Percentiles rank a stretch among this genome's conserved stretches.
Conservation (phyloP, 2,113 vertebrate species). For the Pseudorasbora parva region DNA sequence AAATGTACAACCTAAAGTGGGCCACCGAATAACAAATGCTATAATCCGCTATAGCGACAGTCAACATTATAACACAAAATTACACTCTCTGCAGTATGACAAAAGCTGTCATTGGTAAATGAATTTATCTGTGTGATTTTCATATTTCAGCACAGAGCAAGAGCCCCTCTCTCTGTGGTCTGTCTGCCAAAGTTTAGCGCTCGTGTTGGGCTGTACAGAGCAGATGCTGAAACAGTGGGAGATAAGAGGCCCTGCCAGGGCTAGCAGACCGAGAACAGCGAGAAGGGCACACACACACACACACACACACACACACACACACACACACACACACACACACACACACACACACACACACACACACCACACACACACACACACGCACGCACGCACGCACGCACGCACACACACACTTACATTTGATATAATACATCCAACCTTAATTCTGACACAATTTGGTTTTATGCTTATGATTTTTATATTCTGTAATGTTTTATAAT, state of each 20-base stretch:
- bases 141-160: constrained; percentile 41
- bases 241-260: constrained; percentile 49
- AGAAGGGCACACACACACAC: constrained; percentile 27
- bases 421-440: background rate
- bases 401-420: background rate
- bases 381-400: background rate
- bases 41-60: background rate
- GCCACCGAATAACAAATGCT: background rate
- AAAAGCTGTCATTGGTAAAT: constrained; percentile 44
- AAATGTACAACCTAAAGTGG: background rate
- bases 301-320: background rate
- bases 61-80: constrained; percentile 11
- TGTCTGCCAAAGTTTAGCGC: constrained; percentile 45
- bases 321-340: constrained; percentile 19
- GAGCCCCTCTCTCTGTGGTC: constrained; percentile 43
- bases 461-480: background rate
- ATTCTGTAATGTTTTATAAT: background rate
- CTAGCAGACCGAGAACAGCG: constrained; percentile 52
- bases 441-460: background rate
- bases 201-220: constrained; percentile 44
- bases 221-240: constrained; percentile 59
- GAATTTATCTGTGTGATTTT: constrained; percentile 22
- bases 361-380: background rate
- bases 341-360: constrained; percentile 16
- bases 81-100: background rate